These are phyloP conservation scores for Pachycephala philippinensis DNA, from an alignment of 2,113 vertebrate genomes.

Conservation along the genomic window DNA sequence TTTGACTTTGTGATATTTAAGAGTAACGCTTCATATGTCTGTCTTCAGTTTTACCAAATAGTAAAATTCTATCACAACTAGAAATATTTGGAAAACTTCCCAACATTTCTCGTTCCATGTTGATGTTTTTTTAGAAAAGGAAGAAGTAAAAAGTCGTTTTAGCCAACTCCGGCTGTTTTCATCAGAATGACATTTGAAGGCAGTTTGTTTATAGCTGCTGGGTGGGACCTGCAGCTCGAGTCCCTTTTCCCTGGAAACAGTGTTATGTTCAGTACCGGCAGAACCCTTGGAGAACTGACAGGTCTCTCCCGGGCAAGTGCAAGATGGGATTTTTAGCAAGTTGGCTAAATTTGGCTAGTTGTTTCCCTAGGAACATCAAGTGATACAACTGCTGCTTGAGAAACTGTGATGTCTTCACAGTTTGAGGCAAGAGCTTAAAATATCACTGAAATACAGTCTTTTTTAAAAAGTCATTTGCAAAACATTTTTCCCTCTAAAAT, in stretches of 20 bases:
- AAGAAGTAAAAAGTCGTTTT: background rate
- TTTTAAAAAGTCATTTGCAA: background rate
- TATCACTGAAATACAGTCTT: background rate
- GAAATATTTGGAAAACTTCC: background rate
- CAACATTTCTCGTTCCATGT: background rate
- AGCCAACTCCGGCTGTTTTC: background rate
- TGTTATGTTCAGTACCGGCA: background rate
- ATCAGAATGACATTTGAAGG: background rate
- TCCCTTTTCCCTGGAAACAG: background rate
- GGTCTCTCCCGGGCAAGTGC: background rate
- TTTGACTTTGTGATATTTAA: background rate
- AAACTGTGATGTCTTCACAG: background rate
- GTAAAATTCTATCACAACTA: background rate
- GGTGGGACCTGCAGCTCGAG: background rate
- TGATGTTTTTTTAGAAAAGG: background rate
- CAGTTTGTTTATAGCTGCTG: background rate
- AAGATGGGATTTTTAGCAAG: background rate
- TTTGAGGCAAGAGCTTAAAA: constrained; percentile 24
- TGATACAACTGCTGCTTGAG: background rate
- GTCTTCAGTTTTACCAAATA: background rate
- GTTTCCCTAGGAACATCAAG: constrained; percentile 19
- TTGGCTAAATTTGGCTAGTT: constrained; percentile 23
- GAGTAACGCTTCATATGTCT: background rate
- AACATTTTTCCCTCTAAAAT: background rate
- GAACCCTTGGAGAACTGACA: background rate